Conservation (phyloP, 2,113 vertebrate species). For the Bubo blakistoni region DNA sequence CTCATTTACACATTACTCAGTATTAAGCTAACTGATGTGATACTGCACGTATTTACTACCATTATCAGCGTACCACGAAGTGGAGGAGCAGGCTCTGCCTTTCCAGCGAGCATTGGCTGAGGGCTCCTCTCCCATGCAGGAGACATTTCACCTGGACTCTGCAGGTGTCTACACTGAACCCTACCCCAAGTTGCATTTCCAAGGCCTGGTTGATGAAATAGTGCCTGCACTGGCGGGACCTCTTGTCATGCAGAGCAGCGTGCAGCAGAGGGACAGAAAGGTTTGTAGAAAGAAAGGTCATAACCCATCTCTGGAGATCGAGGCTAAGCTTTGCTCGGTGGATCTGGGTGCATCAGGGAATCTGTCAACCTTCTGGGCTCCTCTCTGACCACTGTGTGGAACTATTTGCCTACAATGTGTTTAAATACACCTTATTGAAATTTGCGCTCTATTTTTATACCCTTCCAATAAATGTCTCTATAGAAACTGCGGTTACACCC, state of each 20-base stretch:
- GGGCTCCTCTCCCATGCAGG: not conserved
- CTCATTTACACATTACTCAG: not conserved
- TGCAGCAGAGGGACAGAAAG: not conserved
- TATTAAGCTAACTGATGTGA: not conserved
- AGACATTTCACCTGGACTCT: not conserved
- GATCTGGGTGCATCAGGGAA: not conserved
- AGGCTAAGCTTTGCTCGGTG: not conserved
- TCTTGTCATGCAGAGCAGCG: not conserved
- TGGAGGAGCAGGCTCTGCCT: not conserved
- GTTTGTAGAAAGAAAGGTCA: not conserved
- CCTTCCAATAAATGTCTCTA: constrained; percentile 27
- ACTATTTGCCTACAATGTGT: accelerated
- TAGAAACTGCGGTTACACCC: not conserved
- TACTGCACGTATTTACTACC: not conserved
- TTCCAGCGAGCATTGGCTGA: not conserved
- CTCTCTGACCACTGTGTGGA: not conserved
- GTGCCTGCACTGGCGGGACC: not conserved
- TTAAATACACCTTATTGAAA: not conserved
- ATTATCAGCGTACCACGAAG: accelerated
- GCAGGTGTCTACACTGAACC: not conserved
- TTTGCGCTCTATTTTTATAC: not conserved
- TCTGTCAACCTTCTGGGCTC: not conserved
- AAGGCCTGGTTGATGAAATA: not conserved
- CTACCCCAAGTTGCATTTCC: not conserved
- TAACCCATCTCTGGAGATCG: not conserved